phyloP scores from a whole-genome alignment of 2,888 invertebrate species.

The Lordiphosa fenestrarum region DNA sequence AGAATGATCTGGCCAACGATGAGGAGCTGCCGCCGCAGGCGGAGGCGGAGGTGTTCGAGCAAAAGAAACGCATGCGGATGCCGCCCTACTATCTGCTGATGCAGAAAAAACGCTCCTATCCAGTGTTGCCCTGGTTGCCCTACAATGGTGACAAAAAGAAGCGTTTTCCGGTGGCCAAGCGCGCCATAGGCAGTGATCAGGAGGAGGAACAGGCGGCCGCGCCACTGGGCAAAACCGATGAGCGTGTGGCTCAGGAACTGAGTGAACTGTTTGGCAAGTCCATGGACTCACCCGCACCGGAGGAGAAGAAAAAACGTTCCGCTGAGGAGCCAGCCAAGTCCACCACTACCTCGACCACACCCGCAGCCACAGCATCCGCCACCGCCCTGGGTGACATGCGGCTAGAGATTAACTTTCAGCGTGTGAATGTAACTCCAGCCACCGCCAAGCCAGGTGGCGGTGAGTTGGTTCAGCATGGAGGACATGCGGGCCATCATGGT shows the following conservation, averaged over 20 bases:
- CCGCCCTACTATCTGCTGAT: slow-evolving; percentile 77
- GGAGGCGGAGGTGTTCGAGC: slow-evolving; percentile 74
- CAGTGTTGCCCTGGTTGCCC: slow-evolving; percentile 80
- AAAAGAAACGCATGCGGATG: slow-evolving; percentile 76
- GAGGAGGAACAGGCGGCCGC: slow-evolving; percentile 60
- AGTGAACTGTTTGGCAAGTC: slow-evolving; percentile 83
- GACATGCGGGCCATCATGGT: slow-evolving; percentile 58
- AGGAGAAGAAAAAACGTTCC: slow-evolving; percentile 82
- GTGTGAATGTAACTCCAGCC: slow-evolving; percentile 52
- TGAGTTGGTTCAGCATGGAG: slow-evolving; percentile 73
- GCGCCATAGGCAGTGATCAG: slow-evolving; percentile 81
- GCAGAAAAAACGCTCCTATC: slow-evolving; percentile 79
- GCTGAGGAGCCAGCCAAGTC: slow-evolving; percentile 48
- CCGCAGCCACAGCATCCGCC: slow-evolving; percentile 43
- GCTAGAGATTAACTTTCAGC: slow-evolving; percentile 62
- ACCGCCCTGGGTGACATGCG: slow-evolving; percentile 58
- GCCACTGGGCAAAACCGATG: slow-evolving; percentile 83
- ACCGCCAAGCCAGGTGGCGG: slow-evolving; percentile 37
- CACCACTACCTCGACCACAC: slow-evolving; percentile 25
- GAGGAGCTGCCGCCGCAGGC: slow-evolving; percentile 67
- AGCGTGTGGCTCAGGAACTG: slow-evolving; percentile 86
- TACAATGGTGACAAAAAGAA: slow-evolving; percentile 80
- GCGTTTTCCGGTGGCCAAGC: slow-evolving; percentile 85
- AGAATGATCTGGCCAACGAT: slow-evolving; percentile 40
- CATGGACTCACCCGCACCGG: slow-evolving; percentile 69